Conservation (phyloP, 2,113 vertebrate species). For the Microtus oregoni region DNA sequence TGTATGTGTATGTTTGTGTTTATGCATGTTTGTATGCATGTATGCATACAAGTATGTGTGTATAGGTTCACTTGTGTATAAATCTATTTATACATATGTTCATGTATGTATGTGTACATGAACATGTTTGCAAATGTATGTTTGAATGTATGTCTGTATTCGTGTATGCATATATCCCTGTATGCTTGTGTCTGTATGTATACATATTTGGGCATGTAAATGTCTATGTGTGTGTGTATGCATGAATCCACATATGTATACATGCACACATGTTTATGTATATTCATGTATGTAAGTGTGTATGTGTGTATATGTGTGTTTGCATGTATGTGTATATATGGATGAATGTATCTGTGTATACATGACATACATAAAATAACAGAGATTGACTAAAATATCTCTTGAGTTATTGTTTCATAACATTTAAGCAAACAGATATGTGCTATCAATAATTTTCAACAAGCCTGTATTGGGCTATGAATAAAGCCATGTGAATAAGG, state of each 20-base stretch:
- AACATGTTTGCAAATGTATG: not conserved
- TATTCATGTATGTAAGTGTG: not conserved
- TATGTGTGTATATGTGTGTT: not conserved
- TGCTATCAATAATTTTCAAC: not conserved
- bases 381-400: not conserved
- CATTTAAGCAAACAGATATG: not conserved
- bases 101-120: not conserved
- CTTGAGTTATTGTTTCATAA: not conserved
- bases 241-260: not conserved
- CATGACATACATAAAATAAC: not conserved
- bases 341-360: not conserved
- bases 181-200: not conserved
- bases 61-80: accelerated
- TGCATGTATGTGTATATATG: not conserved
- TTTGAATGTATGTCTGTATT: not conserved
- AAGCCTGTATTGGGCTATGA: not conserved
- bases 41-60: not conserved
- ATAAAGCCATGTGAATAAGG: not conserved
- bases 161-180: not conserved
- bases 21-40: not conserved
- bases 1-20: not conserved
- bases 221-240: not conserved
- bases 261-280: not conserved
- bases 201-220: not conserved
- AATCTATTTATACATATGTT: not conserved